Conservation (phyloP, 2,113 vertebrate species). For the Antigone vipio region DNA sequence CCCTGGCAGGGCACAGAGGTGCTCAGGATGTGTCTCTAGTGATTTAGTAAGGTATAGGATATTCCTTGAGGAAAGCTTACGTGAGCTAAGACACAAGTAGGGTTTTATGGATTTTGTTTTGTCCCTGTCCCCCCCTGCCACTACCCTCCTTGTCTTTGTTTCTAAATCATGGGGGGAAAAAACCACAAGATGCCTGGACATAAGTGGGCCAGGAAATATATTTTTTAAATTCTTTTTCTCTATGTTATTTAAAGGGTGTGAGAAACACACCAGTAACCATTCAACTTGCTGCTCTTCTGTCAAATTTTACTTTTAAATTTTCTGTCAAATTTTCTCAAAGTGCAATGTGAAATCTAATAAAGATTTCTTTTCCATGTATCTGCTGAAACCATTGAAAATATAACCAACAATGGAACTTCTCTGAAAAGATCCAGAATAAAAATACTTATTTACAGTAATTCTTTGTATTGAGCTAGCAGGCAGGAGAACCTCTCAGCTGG, state of each 20-base stretch:
- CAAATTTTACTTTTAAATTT: background rate
- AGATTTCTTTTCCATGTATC: background rate
- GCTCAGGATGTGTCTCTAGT: background rate
- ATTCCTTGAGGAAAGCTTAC: background rate
- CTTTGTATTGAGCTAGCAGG: background rate
- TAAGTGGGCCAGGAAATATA: background rate
- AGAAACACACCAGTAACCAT: background rate
- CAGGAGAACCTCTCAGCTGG: background rate
- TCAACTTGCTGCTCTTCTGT: background rate
- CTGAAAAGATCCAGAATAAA: background rate
- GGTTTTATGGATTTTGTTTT: fast-evolving
- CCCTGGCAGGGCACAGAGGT: background rate
- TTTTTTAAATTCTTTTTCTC: background rate
- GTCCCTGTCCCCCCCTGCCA: fast-evolving
- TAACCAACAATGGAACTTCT: background rate
- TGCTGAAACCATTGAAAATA: background rate
- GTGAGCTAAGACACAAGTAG: background rate
- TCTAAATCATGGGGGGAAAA: background rate
- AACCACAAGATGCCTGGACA: fast-evolving
- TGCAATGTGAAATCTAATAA: background rate
- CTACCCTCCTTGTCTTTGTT: background rate
- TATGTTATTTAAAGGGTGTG: background rate
- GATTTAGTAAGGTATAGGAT: background rate
- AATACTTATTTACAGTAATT: background rate
- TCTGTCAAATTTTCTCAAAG: background rate